A percentile compares a stretch with the other conserved stretches of the same genome.
Conservation (phyloP, 2,797 vertebrate species). For the Bradypodion ventrale region DNA sequence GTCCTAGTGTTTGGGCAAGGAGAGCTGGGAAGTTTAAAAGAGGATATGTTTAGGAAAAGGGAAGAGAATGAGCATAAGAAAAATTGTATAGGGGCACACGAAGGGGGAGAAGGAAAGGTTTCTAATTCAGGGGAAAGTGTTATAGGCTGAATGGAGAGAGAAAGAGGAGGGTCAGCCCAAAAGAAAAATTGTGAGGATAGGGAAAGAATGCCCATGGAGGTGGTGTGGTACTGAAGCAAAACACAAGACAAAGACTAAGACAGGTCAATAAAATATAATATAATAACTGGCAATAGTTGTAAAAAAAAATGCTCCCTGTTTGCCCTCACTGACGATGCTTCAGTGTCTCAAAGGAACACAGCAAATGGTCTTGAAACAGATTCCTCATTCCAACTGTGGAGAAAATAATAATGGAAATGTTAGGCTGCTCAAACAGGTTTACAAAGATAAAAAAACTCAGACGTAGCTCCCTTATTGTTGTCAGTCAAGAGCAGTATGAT, state of each 20-base stretch:
- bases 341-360: constrained; percentile 4
- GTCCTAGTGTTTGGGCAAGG: too few species aligned
- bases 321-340: background rate
- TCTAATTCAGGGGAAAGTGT: too few species aligned
- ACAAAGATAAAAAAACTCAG: background rate
- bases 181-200: too few species aligned
- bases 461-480: background rate
- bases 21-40: too few species aligned
- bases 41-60: too few species aligned
- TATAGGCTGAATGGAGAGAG: too few species aligned
- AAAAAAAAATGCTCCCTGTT: background rate
- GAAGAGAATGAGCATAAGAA: too few species aligned
- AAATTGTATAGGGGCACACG: too few species aligned
- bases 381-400: constrained; percentile 23
- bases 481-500: background rate
- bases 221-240: too few species aligned
- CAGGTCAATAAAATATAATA: constrained; percentile 28
- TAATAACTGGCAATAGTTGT: constrained; percentile 7
- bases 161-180: too few species aligned
- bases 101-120: too few species aligned
- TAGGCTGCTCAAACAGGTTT: background rate
- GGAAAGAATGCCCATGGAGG: too few species aligned
- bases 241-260: background rate
- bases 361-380: background rate
- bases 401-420: background rate